These are phyloP conservation scores for Hermaeophaga mercurialis DNA, from an alignment of 2,888 invertebrate species.

Conservation along the genomic window DNA sequence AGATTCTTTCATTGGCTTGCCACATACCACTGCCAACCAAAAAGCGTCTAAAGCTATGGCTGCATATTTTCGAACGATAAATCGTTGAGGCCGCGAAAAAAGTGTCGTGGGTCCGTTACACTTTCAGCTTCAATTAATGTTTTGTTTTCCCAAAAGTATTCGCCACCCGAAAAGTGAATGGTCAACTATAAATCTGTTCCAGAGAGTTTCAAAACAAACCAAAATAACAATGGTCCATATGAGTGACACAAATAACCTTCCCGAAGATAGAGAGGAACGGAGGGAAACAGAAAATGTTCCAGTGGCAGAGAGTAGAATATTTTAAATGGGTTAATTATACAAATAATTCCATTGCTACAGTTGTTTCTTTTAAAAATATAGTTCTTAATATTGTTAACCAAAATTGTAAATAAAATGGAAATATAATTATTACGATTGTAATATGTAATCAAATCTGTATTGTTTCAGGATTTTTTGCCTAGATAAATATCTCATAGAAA, in stretches of 20 bases:
- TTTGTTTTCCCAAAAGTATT: constrained; percentile 48
- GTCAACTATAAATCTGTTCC: constrained; percentile 51
- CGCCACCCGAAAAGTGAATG: constrained; percentile 42
- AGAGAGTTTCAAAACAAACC: constrained; percentile 57
- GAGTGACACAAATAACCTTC: constrained; percentile 57
- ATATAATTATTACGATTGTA: too few species aligned
- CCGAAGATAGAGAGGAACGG: constrained; percentile 22
- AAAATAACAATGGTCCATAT: constrained; percentile 56
- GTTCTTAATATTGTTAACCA: too few species aligned
- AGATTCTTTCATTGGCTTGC: too few species aligned
- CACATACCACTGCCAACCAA: too few species aligned
- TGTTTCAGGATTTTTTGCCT: too few species aligned
- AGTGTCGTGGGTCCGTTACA: constrained; percentile 45
- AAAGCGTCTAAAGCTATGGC: too few species aligned
- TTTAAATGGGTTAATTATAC: too few species aligned
- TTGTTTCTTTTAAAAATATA: too few species aligned
- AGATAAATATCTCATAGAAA: too few species aligned
- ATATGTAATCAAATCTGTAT: too few species aligned
- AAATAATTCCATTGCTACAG: too few species aligned
- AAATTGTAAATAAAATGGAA: too few species aligned
- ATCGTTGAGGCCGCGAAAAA: constrained; percentile 38
- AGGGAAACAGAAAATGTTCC: constrained; percentile 25
- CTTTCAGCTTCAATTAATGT: constrained; percentile 50
- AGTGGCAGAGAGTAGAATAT: constrained; percentile 9
- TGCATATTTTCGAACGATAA: constrained; percentile 37